Percentiles rank a stretch among this genome's conserved stretches.
These are phyloP conservation scores for Lepetodrilus schrolli DNA, from an alignment of 2,888 invertebrate genomes.

Conservation along the genomic window DNA sequence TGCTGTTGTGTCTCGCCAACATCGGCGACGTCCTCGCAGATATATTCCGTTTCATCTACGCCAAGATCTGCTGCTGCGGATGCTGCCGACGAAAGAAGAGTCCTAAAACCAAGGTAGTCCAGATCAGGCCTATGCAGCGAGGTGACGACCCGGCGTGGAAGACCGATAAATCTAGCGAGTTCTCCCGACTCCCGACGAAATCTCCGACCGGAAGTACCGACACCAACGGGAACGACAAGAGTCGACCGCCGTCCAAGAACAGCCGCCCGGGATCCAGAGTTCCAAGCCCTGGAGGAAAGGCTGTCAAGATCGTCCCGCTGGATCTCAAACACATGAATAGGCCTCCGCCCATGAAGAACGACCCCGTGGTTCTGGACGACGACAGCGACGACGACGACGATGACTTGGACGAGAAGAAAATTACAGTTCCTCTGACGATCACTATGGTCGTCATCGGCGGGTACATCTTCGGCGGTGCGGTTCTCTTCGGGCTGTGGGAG, in stretches of 20 bases:
- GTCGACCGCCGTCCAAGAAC: constrained; percentile 29
- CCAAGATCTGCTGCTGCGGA: constrained; percentile 74
- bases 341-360: constrained; percentile 49
- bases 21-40: constrained; percentile 78
- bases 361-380: constrained; percentile 59
- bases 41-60: constrained; percentile 77
- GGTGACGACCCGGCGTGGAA: constrained; percentile 51
- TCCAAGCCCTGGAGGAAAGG: constrained; percentile 35
- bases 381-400: constrained; percentile 69
- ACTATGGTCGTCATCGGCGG: constrained; percentile 74
- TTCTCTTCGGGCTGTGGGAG: constrained; percentile 74
- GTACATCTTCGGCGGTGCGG: constrained; percentile 73
- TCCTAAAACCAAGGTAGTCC: constrained; percentile 51
- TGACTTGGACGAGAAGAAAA: constrained; percentile 70
- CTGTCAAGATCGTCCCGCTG: constrained; percentile 59
- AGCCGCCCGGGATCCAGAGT: constrained; percentile 12
- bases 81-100: constrained; percentile 64
- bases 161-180: constrained; percentile 54
- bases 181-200: constrained; percentile 52
- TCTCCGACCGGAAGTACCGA: constrained; percentile 46
- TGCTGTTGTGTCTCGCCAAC: constrained; percentile 77
- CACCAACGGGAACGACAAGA: constrained; percentile 36
- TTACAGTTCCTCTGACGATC: constrained; percentile 73
- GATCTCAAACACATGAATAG: constrained; percentile 51
- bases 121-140: constrained; percentile 50